phyloP scores from a whole-genome alignment of 2,888 invertebrate genomes.

The Hirtodrosophila alboralis region DNA sequence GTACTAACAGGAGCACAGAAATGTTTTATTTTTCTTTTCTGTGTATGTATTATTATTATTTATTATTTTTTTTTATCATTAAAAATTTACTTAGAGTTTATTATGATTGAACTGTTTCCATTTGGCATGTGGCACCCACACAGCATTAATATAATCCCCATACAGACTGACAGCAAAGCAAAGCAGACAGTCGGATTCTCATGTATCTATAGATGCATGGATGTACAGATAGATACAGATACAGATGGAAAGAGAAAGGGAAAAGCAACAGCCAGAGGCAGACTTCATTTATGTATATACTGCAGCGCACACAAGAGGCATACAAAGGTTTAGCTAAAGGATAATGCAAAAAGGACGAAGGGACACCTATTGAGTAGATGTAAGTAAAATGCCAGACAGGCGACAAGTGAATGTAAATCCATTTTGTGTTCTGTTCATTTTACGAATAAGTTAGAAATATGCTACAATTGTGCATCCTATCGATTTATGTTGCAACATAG shows the following conservation, averaged over 20 bases:
- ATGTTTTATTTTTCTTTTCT: conserved; percentile 4
- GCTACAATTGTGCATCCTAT: too few species aligned
- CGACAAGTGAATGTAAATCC: conserved; percentile 28
- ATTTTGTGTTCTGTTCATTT: conserved; percentile 12
- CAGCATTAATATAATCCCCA: conserved; percentile 63
- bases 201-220: conserved; percentile 32
- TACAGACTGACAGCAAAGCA: conserved; percentile 22
- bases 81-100: conserved; percentile 68
- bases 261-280: conserved; percentile 15
- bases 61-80: conserved; percentile 46
- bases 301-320: conserved; percentile 36
- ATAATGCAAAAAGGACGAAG: conserved; percentile 7
- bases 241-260: conserved; percentile 14
- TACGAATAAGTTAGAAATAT: neutral
- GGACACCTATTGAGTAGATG: neutral
- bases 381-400: conserved; percentile 10
- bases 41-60: neutral
- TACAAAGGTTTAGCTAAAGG: conserved; percentile 10
- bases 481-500: too few species aligned
- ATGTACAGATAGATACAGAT: conserved; percentile 6
- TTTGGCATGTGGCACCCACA: conserved; percentile 65
- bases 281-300: conserved; percentile 52
- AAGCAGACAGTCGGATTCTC: conserved; percentile 30
- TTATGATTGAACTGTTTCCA: conserved; percentile 76
- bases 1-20: conserved; percentile 4